Conservation (phyloP, 2,113 vertebrate species). For the Ceyx margarethae region DNA sequence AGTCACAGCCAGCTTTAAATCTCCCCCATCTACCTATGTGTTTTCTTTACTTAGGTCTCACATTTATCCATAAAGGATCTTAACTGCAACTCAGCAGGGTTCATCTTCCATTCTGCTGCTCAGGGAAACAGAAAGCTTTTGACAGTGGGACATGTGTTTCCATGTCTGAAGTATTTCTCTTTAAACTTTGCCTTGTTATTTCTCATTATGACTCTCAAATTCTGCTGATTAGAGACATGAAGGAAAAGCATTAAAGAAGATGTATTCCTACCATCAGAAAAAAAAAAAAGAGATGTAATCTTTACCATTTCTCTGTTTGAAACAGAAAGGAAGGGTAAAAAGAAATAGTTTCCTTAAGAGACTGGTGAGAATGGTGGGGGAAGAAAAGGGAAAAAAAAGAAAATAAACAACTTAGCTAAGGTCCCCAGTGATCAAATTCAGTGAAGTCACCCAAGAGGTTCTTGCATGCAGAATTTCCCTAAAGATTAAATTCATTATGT, state of each 20-base stretch:
- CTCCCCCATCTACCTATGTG: not conserved
- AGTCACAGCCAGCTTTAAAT: not conserved
- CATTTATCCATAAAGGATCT: not conserved
- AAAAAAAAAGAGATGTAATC: not conserved
- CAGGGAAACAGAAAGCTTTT: not conserved
- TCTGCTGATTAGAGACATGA: slow-evolving; percentile 47
- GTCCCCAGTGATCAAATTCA: not conserved
- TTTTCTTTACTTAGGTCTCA: not conserved
- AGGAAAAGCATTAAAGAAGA: slow-evolving; percentile 39
- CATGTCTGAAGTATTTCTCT: not conserved
- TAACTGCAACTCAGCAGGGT: not conserved
- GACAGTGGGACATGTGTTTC: not conserved
- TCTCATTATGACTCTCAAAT: slow-evolving; percentile 26
- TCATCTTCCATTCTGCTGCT: not conserved
- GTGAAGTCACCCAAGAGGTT: not conserved
- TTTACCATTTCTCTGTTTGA: not conserved
- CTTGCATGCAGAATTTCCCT: not conserved
- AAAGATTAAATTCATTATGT: not conserved
- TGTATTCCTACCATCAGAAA: slow-evolving; percentile 20
- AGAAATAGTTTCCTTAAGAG: not conserved
- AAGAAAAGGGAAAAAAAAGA: not conserved
- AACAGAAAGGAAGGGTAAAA: slow-evolving; percentile 17
- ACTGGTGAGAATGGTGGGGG: not conserved
- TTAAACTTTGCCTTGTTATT: not conserved
- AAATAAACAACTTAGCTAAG: not conserved